phyloP scores from a whole-genome alignment of 2,113 vertebrate species.

The Loxodonta africana region DNA sequence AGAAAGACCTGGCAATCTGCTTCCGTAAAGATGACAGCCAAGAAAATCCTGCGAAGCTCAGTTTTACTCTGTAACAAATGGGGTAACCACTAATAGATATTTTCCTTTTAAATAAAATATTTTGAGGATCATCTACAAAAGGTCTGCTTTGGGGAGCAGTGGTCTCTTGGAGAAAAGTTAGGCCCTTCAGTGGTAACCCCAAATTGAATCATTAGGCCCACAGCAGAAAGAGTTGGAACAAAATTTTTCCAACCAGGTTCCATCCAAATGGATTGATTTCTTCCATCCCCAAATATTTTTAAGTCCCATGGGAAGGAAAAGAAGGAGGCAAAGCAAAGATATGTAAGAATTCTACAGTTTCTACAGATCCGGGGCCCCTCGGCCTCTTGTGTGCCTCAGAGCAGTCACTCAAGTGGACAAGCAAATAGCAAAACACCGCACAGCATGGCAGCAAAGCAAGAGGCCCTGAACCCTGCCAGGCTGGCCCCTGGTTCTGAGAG shows the following conservation, averaged over 20 bases:
- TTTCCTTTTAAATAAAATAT: background rate
- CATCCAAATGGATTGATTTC: background rate
- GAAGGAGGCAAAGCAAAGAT: background rate
- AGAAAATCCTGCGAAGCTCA: background rate
- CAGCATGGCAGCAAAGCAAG: background rate
- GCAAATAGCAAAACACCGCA: background rate
- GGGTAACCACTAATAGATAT: background rate
- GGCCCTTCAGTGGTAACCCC: background rate
- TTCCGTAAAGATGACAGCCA: background rate
- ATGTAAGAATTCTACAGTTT: background rate
- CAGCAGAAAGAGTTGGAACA: background rate
- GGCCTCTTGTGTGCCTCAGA: background rate
- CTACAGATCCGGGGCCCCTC: background rate
- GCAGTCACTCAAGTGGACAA: background rate
- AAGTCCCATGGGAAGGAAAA: background rate
- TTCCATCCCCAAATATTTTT: background rate
- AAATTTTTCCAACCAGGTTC: background rate
- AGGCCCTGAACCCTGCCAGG: too few species aligned
- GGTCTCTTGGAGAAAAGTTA: background rate
- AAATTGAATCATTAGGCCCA: conserved; percentile 13
- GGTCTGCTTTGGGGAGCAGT: background rate
- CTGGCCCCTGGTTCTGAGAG: accelerated
- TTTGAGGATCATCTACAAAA: background rate
- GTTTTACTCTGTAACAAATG: background rate
- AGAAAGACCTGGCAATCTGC: background rate